Evolutionary conservation across 2,113 vertebrate genomes (phyloP).

Genomic region (Mohoua ochrocephala): DNA sequence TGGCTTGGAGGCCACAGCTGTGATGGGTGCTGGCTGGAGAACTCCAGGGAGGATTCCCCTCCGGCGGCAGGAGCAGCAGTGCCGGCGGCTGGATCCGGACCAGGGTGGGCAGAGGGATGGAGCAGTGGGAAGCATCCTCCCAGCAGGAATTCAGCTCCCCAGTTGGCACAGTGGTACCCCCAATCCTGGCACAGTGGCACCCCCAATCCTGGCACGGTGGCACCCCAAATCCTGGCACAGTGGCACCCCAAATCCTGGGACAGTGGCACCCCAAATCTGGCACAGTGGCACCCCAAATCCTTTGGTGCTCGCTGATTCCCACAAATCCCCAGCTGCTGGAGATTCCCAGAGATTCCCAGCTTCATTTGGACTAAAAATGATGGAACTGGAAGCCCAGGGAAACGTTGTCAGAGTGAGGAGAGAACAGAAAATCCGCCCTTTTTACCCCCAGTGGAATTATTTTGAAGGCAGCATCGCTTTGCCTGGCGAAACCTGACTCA

Average conservation of each 20-base stretch:
- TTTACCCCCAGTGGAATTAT: neutral
- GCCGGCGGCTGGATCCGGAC: rapidly evolving
- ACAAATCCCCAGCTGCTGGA: neutral
- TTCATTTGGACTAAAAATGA: neutral
- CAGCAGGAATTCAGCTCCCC: neutral
- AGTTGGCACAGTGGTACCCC: neutral
- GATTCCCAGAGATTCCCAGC: rapidly evolving
- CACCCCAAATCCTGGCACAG: too few species aligned
- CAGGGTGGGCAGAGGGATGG: neutral
- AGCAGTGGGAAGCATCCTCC: neutral
- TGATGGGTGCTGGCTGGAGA: neutral
- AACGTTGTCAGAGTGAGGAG: rapidly evolving
- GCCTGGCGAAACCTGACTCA: slow-evolving; percentile 7
- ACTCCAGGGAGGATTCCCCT: neutral
- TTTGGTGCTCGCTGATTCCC: rapidly evolving
- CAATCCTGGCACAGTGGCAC: neutral
- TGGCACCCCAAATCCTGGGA: neutral
- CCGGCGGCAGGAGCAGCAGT: rapidly evolving
- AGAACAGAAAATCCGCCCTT: neutral
- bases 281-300: neutral
- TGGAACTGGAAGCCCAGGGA: neutral
- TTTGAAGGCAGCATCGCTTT: neutral
- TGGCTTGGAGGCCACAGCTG: neutral
- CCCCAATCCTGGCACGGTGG: neutral
- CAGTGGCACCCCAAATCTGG: neutral